Conservation (phyloP, 1,140 invertebrate species). For the Polypedilum vanderplanki region DNA sequence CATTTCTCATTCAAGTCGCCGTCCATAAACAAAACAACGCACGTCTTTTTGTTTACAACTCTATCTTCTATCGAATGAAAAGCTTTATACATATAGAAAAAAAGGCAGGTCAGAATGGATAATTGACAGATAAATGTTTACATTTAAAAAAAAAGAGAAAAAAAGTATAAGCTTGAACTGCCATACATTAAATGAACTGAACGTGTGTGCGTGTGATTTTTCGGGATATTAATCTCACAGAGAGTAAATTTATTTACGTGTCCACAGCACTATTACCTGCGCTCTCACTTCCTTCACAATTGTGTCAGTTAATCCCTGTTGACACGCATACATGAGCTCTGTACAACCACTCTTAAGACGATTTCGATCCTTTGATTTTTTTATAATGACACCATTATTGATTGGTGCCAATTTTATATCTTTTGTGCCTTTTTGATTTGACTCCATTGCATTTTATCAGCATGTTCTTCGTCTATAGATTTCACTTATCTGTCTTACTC, state of each 20-base stretch:
- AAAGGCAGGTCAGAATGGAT: neutral
- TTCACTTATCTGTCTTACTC: neutral
- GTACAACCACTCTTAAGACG: slow-evolving; percentile 55
- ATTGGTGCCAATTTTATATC: neutral
- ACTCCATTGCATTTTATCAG: slow-evolving; percentile 5
- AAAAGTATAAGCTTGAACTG: neutral
- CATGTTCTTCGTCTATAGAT: neutral
- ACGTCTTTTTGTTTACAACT: slow-evolving; percentile 12
- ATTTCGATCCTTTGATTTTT: slow-evolving; percentile 21
- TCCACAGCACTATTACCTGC: slow-evolving; percentile 40
- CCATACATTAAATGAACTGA: too few species aligned
- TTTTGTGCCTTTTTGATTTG: neutral
- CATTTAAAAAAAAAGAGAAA: neutral
- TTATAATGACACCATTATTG: neutral
- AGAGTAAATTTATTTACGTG: neutral
- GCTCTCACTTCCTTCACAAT: slow-evolving; percentile 47
- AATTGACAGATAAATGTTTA: slow-evolving; percentile 19
- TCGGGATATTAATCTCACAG: neutral
- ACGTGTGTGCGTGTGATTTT: too few species aligned
- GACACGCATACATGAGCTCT: slow-evolving; percentile 82
- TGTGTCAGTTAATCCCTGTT: slow-evolving; percentile 59
- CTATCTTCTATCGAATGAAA: neutral
- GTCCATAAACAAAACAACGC: neutral
- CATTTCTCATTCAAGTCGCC: neutral
- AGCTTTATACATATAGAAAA: too few species aligned